Percentiles rank a stretch among this genome's conserved stretches.
These are phyloP conservation scores for Cryptomyrus ogoouensis DNA, from an alignment of 2,113 vertebrate genomes.

Conservation along the genomic window DNA sequence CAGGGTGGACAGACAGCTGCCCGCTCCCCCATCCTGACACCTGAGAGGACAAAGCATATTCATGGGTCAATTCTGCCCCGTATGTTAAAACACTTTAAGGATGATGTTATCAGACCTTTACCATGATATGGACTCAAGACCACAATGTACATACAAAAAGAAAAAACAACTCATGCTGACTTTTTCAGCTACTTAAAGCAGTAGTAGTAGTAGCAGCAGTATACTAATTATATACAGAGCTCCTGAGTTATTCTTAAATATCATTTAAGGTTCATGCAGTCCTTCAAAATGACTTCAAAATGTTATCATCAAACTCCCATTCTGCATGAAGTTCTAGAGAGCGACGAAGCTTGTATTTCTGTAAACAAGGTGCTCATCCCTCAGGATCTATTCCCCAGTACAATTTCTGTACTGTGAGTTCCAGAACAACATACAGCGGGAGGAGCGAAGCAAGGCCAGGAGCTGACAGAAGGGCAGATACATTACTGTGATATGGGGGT, in stretches of 20 bases:
- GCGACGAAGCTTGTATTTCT: neutral
- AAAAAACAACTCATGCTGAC: neutral
- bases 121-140: neutral
- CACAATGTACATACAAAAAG: neutral
- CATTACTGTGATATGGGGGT: neutral
- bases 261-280: neutral
- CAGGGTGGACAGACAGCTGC: constrained; percentile 19
- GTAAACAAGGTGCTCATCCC: neutral
- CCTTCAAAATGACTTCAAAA: neutral
- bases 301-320: neutral
- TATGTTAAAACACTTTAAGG: neutral
- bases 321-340: neutral
- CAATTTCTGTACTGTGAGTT: neutral
- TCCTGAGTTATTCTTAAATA: neutral
- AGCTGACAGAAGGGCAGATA: neutral
- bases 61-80: neutral
- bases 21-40: constrained; percentile 69
- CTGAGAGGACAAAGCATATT: constrained; percentile 46
- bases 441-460: neutral
- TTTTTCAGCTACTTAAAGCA: neutral
- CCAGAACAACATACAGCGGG: neutral
- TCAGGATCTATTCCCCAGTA: neutral
- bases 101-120: neutral
- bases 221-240: neutral
- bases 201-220: neutral